Percentiles rank a stretch among this genome's conserved stretches.
phyloP scores from a whole-genome alignment of 2,113 vertebrate species.

The Hipposideros armiger region DNA sequence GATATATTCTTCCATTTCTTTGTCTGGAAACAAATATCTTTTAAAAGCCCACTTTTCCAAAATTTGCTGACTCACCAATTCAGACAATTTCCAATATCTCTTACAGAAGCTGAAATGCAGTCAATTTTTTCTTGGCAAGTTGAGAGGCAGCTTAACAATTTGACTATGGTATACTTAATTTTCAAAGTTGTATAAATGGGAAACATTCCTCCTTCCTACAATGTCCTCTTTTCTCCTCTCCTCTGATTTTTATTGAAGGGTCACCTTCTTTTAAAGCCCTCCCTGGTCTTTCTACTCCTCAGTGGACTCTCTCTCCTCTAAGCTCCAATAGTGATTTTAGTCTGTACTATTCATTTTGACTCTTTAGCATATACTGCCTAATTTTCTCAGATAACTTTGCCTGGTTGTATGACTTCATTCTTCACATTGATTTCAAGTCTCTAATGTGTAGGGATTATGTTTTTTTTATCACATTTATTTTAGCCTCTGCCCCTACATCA shows the following conservation, averaged over 20 bases:
- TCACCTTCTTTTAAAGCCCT: neutral
- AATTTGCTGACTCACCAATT: too few relatives aligned
- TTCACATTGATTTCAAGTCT: neutral
- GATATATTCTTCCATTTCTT: too few relatives aligned
- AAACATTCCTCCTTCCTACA: neutral
- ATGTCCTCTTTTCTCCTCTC: neutral
- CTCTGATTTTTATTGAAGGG: neutral
- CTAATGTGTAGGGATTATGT: neutral
- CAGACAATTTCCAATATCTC: too few relatives aligned
- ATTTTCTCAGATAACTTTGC: neutral
- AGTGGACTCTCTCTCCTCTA: neutral
- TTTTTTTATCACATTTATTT: neutral
- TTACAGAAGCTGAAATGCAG: too few relatives aligned
- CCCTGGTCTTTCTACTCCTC: neutral
- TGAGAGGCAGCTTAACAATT: too few relatives aligned
- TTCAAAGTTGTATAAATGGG: neutral
- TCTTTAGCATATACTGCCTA: neutral
- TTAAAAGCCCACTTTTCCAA: too few relatives aligned
- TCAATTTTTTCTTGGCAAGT: too few relatives aligned
- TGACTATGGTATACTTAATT: neutral
- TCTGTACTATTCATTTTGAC: neutral
- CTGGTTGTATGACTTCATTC: neutral
- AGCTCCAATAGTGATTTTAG: neutral
- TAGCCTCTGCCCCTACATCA: neutral
- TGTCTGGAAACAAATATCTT: too few relatives aligned